These are phyloP conservation scores for Aldabrachelys gigantea DNA, from an alignment of 2,113 vertebrate species.

Conservation along the genomic window DNA sequence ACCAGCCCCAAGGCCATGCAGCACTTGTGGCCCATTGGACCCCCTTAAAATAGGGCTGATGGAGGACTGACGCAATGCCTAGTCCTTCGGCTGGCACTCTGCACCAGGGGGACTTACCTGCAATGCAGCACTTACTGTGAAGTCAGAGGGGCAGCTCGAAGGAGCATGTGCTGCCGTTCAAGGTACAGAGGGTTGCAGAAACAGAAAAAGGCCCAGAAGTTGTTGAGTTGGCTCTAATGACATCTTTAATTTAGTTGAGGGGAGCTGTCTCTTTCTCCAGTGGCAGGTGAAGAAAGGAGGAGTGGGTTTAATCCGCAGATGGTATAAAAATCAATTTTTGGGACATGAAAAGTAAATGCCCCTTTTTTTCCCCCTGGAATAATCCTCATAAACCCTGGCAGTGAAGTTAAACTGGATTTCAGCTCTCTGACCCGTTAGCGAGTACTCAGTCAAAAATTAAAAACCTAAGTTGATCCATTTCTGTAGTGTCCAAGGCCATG, in stretches of 20 bases:
- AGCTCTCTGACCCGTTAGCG: neutral
- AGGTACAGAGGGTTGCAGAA: neutral
- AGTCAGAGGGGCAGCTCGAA: neutral
- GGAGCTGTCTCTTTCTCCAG: neutral
- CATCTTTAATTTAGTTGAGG: neutral
- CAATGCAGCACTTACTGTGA: neutral
- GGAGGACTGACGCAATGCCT: neutral
- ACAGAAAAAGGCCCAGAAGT: neutral
- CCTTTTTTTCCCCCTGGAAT: neutral
- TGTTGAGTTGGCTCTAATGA: neutral
- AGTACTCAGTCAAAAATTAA: neutral
- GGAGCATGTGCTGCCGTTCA: neutral
- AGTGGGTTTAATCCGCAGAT: neutral
- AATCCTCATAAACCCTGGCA: slow-evolving; percentile 1
- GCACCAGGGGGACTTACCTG: neutral
- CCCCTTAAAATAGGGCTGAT: neutral
- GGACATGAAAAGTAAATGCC: rapidly evolving
- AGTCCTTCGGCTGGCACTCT: neutral
- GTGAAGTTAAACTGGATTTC: neutral
- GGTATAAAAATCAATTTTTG: neutral
- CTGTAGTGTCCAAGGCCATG: neutral
- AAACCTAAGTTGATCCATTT: neutral
- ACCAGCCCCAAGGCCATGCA: neutral
- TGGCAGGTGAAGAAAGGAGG: neutral
- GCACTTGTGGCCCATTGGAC: neutral